These are phyloP conservation scores for Ormia ochracea DNA, from an alignment of 2,888 invertebrate genomes.

Conservation along the genomic window DNA sequence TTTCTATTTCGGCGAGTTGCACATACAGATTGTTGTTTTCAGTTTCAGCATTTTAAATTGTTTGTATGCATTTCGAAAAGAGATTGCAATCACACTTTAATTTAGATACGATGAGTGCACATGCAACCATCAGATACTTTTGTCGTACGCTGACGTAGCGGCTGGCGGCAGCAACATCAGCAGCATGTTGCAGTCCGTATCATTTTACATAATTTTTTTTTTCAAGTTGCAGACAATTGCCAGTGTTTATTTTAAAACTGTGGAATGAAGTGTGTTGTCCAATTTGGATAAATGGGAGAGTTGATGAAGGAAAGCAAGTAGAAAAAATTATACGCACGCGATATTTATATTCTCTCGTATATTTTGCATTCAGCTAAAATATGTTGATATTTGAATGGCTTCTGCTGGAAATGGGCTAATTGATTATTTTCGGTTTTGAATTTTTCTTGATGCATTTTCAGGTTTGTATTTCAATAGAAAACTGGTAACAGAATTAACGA, in stretches of 20 bases:
- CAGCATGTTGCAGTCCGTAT: slow-evolving; percentile 46
- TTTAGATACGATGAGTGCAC: neutral
- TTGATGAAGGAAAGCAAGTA: neutral
- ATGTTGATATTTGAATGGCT: slow-evolving; percentile 59
- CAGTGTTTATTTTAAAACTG: slow-evolving; percentile 4
- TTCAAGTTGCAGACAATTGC: slow-evolving; percentile 28
- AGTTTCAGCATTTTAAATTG: neutral
- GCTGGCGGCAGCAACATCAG: slow-evolving; percentile 4
- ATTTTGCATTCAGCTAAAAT: slow-evolving; percentile 25
- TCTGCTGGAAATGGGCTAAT: slow-evolving; percentile 55
- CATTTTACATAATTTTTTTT: slow-evolving; percentile 46
- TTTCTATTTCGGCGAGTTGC: slow-evolving; percentile 5
- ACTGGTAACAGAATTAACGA: neutral
- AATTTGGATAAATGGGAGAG: slow-evolving; percentile 35
- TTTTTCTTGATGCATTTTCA: neutral
- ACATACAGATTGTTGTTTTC: slow-evolving; percentile 16
- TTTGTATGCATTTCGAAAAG: neutral
- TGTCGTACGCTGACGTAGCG: slow-evolving; percentile 27
- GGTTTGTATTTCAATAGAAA: neutral
- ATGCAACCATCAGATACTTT: slow-evolving; percentile 27
- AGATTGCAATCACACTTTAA: slow-evolving; percentile 25
- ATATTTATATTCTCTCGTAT: too few species aligned
- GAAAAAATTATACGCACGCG: slow-evolving; percentile 53
- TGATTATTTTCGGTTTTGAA: slow-evolving; percentile 33
- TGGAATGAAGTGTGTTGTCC: slow-evolving; percentile 16